Percentiles rank a stretch among this genome's conserved stretches.
Conservation (phyloP, 2,888 invertebrate genomes). For the Ephialtes manifestator region DNA sequence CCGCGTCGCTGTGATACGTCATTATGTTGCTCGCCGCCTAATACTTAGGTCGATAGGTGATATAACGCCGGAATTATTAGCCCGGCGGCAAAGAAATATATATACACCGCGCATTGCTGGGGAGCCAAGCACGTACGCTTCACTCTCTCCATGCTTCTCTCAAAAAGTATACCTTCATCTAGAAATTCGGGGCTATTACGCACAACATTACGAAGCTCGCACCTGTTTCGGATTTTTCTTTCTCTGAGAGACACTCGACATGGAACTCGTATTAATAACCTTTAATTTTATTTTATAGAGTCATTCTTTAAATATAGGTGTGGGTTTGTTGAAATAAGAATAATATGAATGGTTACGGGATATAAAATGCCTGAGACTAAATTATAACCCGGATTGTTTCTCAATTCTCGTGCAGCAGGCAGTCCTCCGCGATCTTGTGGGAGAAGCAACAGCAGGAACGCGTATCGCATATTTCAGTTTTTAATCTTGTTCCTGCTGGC, state of each 20-base stretch:
- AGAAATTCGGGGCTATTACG: slow-evolving; percentile 17
- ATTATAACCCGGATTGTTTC: slow-evolving; percentile 66
- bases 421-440: slow-evolving; percentile 45
- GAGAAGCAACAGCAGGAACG: slow-evolving; percentile 60
- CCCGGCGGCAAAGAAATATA: slow-evolving; percentile 59
- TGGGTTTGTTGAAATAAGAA: slow-evolving; percentile 9
- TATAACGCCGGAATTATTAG: slow-evolving; percentile 83
- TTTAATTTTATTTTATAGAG: background rate
- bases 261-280: background rate
- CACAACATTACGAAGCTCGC: slow-evolving; percentile 23
- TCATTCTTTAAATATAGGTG: slow-evolving; percentile 31
- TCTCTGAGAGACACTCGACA: slow-evolving; percentile 17
- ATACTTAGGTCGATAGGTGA: slow-evolving; percentile 85
- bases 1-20: slow-evolving; percentile 76
- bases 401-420: slow-evolving; percentile 62
- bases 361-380: slow-evolving; percentile 58
- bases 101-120: slow-evolving; percentile 55
- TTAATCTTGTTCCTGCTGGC: slow-evolving; percentile 62
- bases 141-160: slow-evolving; percentile 25
- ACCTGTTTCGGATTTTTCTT: slow-evolving; percentile 47
- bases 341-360: slow-evolving; percentile 22
- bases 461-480: slow-evolving; percentile 64
- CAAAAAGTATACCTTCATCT: slow-evolving; percentile 49
- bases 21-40: slow-evolving; percentile 85
- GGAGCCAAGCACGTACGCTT: slow-evolving; percentile 78